phyloP scores from a whole-genome alignment of 2,888 invertebrate genomes.

The Ectropis crepuscularia region DNA sequence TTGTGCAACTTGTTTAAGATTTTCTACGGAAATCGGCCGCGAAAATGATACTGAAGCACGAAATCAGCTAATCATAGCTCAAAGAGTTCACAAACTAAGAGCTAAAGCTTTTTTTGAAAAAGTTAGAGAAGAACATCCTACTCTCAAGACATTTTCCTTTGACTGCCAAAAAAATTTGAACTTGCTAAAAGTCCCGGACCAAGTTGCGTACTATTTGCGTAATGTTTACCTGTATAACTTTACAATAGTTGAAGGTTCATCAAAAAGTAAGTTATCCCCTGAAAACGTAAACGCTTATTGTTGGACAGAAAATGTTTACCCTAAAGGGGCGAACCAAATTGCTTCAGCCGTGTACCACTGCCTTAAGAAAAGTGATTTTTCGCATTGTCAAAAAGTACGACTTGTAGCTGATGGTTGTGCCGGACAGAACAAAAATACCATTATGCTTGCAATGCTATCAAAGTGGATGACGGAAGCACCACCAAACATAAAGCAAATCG shows the following conservation, averaged over 20 bases:
- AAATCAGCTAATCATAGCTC: neutral
- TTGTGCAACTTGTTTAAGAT: slow-evolving; percentile 11
- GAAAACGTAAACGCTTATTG: neutral
- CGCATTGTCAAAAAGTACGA: neutral
- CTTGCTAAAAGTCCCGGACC: neutral
- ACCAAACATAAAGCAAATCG: neutral
- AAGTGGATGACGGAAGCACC: slow-evolving; percentile 11
- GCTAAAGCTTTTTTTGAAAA: neutral
- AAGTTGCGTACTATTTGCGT: neutral
- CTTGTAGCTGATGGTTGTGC: neutral
- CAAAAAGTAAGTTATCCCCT: neutral
- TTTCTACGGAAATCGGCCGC: too few relatives aligned
- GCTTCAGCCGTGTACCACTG: neutral
- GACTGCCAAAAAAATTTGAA: neutral
- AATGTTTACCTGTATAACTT: neutral
- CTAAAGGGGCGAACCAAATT: neutral
- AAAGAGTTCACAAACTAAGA: neutral
- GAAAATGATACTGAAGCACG: neutral
- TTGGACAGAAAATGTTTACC: neutral
- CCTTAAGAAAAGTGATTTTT: neutral
- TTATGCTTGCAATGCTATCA: slow-evolving; percentile 12
- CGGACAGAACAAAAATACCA: slow-evolving; percentile 2
- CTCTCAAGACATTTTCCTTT: neutral
- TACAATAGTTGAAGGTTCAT: neutral
- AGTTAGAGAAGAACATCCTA: neutral